Evolutionary conservation across 2,113 vertebrate genomes (phyloP), one percentile per base, ranked within the genome.

Genomic region (Sorex fumeus): DNA sequence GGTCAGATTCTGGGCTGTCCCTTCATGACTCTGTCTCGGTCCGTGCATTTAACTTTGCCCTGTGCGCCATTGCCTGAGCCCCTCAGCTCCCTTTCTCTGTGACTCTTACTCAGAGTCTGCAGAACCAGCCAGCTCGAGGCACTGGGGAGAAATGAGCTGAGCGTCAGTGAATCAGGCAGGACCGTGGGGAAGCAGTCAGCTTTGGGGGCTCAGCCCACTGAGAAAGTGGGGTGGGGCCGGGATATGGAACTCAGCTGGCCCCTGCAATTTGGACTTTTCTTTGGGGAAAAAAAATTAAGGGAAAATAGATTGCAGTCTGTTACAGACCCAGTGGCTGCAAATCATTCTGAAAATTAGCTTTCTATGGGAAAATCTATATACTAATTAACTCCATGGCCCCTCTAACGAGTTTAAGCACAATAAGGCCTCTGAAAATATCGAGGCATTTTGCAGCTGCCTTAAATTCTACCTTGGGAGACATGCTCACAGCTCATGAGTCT

Each of bases 291-390:
- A 91, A 94, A 94, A 21, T 83, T 89, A 83, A 91, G 72, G 82
- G 95, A 94, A 96, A 97, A 96, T 96, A 90, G 96, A 97, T 95
- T 96, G 95, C 94, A 95, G 92, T 96, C 96, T 96, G 81, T 91
- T 96, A 96, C 91, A 95, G 95, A 94, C 91, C 94, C 86, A 94
- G 87, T 72, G 87, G 95, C 96, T 97, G 88, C 91, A 96, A 96
- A 97, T 97, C 96, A 97, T 96, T 95, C 91, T 70, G 96, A 95
- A 97, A 97, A 96, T 96, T 96, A 97, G 96, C 95, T 97, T 97
- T 96, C 97, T 97, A 97, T 95, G 96, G 95, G 93, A 97, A 97
- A 97, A 97, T 96, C 96, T 92, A 96, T 97, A 96, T 97, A 96
- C 92, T 97, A 97, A 97, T 97, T 97, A 97, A 97, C 95, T 96